Conservation (phyloP, 2,888 invertebrate species). For the Lasioglossum morio region DNA sequence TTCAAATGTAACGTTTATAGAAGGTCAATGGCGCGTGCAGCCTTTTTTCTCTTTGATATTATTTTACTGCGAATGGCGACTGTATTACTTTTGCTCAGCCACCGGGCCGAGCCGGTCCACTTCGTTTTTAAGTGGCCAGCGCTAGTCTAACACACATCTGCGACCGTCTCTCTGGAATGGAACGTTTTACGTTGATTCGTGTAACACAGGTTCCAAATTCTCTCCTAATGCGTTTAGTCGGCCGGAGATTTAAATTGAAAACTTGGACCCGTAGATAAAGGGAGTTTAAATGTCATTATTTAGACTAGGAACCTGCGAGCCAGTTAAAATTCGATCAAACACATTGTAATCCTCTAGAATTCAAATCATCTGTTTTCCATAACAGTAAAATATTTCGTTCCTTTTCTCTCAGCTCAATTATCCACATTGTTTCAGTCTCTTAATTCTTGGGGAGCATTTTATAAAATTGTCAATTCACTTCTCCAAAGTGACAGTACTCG, state of each 20-base stretch:
- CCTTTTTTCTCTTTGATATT: slow-evolving; percentile 75
- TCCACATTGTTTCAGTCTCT: neutral
- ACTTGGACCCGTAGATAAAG: neutral
- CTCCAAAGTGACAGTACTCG: neutral
- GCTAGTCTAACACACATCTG: slow-evolving; percentile 77
- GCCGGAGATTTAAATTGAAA: neutral
- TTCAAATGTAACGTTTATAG: slow-evolving; percentile 56
- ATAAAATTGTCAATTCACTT: neutral
- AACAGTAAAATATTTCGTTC: neutral
- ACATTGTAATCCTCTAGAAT: neutral
- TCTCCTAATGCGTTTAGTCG: neutral
- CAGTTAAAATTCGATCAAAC: neutral
- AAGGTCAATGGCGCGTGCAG: slow-evolving; percentile 78
- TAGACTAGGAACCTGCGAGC: neutral
- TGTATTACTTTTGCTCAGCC: slow-evolving; percentile 76
- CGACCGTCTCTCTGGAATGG: slow-evolving; percentile 52
- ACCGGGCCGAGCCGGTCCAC: slow-evolving; percentile 76
- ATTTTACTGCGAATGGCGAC: slow-evolving; percentile 79
- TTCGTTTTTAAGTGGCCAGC: slow-evolving; percentile 79
- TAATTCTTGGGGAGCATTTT: neutral
- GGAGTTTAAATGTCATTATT: neutral
- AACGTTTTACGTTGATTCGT: neutral
- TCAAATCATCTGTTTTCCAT: neutral
- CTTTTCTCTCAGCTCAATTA: too few relatives aligned
- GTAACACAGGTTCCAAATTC: neutral